Base-by-base conservation (phyloP, 1,140 invertebrate species). In the Lamellibrachia luymesi region DNA sequence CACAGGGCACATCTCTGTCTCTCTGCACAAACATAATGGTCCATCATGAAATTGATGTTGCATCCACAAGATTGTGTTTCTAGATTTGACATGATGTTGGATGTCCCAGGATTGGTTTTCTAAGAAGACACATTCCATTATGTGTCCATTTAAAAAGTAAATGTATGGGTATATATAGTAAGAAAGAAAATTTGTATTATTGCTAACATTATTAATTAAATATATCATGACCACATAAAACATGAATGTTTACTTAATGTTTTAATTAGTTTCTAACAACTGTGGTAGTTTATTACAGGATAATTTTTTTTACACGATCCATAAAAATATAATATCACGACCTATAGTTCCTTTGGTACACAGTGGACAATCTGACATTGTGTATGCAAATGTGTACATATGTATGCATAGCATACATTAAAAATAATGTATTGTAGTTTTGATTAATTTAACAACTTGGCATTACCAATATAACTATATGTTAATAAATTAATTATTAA, bases 1-100 rank as follows among this genome's bases (percentile, higher is more conserved):
- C 96, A 96, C 22, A 96, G 94, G 50, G 96, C 96, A 95, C 96
- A 96, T 94, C 95, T 95, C 94, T 96, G 96, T 92, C 96, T 94
- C 93, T 96, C 96, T 96, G 94, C 52, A 94, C 94, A 92, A 80
- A 22, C 64, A 80, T 17, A 80, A 22, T 17, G 25, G 52, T 56
- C 13, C 52, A 56, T 13, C 52, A 56, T 56, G 52, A 7, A 56
- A 6, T 7, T 56, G 6, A 13, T 56, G 52, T 56, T 7, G 13
- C 13, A 56, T 38, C 13, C 6, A 56, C 52, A 7, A 13, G 13
- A 56, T 56, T 7, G 13, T 6, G 52, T 56, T 56, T 10, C 51
- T 56, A 13, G 0, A 13, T 56, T 56, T 56, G 52, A 56, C 52
- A 6, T 56, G 13, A 6, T 13, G 52, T 17, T 17, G 8, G 2